Evolutionary conservation across 2,113 vertebrate species (phyloP), one percentile per base, ranked within the genome.

Genomic region (Bufo gargarizans): DNA sequence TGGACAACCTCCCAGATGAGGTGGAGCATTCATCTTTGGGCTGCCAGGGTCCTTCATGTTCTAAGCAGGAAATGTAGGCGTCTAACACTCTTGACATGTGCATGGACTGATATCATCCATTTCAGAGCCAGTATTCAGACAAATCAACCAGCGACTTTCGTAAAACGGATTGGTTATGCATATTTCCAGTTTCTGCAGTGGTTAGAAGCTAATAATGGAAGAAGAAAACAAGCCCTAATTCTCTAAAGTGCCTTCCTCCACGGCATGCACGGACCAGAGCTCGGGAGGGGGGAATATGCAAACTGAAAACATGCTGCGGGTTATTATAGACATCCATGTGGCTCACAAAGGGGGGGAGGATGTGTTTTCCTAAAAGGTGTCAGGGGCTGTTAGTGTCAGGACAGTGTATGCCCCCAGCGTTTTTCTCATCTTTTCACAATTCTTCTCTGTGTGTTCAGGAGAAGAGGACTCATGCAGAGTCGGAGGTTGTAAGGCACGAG

Each of bases 361-460:
- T 9, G 45, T 47, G 20, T 49, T 77, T 74, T 47, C 74, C 58
- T 69, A 80, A 76, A 50, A 87, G 86, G 59, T 87, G 86, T 87
- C 86, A 87, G 77, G 50, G 86, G 6, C n/a, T 47, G 77, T 87
- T 87, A 87, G 61, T 19, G 43, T 87, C 86, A 87, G 61, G 33
- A 45, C 63, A 43, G 10, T 87, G 49, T 20, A 16, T 80, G 50
- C 76, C 61, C 86, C 22, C 61, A 87, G 86, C 58, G n/a, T 50
- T 33, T 33, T 63, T 77, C 8, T 45, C 49, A 55, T 67, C 77
- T 14, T 80, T 61, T 63, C 77, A 87, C 50, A 87, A 80, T 87
- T 65, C 86, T 58, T 67, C n/a, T 22, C 61, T 56, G 58, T 3
- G 19, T 7, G 45, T 22, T 76, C 45, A 50, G 71, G 45, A 50